Evolutionary conservation across 2,113 vertebrate genomes (phyloP), one percentile per base, ranked within the genome.

Genomic region (Oreotrochilus melanogaster): DNA sequence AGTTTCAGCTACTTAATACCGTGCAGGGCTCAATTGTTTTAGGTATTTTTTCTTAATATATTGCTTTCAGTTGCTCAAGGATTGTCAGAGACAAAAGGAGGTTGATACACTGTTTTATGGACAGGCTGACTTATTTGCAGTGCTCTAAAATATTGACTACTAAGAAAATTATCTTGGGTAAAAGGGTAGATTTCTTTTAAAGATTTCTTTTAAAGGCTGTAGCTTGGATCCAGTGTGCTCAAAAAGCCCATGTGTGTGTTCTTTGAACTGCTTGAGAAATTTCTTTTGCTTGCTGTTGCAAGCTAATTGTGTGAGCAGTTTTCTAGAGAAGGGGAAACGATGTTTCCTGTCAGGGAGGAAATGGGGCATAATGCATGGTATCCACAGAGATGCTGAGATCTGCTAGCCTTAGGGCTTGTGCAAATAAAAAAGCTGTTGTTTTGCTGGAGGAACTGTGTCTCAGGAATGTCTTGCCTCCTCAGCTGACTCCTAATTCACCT

Each of bases 401-500:
- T 65, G 71, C 64, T 72, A 93, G 75, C 33, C 13, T 14, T 48
- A 10, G 58, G 62, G 57, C 27, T 85, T 79, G 74, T 79, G 64
- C 35, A 65, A 13, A 86, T 61, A 35, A 58, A 13, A 65, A 35
- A 58, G 19, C 47, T 1, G 14, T 2, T 69, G 22, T 75, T 95
- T 51, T 89, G 51, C 42, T 87, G 57, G 56, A 91, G 61, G n/a
- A 86, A 2, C 39, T 51, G 54, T 54, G 45, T 90, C 78, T 93
- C 39, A 15, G 75, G 54, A 87, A 64, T 43, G 61, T 75, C 48
- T 78, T 78, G 65, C 51, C 35, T 43, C 28, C 72, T 86, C 62
- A 76, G 81, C 88, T 76, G 88, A 33, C 86, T 92, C 24, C 23
- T 3, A n/a, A 16, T 45, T 96, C 88, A 92, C 90, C 92, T 93